Conservation (phyloP, 1,140 invertebrate species). For the Vollenhovia emeryi region DNA sequence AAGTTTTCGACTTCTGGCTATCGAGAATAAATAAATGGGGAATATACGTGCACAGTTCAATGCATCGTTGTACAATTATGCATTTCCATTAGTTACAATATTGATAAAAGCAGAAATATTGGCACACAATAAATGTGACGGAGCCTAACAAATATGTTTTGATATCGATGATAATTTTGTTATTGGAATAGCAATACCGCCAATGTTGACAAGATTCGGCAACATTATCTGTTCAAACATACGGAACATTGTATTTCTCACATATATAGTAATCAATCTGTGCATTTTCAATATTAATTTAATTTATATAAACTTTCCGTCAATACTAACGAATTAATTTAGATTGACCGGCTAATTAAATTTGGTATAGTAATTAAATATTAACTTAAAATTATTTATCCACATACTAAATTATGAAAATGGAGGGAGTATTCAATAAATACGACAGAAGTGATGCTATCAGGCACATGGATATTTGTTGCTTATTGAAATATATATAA, state of each 20-base stretch:
- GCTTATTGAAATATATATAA: background rate
- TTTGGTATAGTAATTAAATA: conserved; percentile 11
- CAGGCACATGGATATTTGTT: background rate
- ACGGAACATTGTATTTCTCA: background rate
- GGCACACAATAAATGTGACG: background rate
- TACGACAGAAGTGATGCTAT: background rate
- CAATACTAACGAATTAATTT: conserved; percentile 25
- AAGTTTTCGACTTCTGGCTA: background rate
- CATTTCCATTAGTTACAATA: background rate
- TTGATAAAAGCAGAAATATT: background rate
- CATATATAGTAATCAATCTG: background rate
- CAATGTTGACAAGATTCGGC: background rate
- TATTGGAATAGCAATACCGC: conserved; percentile 3
- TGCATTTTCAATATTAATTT: conserved; percentile 38
- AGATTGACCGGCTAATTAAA: background rate
- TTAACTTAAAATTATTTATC: background rate
- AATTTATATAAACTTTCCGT: conserved; percentile 11
- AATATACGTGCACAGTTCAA: background rate
- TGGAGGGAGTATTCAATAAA: conserved; percentile 11
- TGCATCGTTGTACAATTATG: too few relatives aligned
- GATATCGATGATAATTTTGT: background rate
- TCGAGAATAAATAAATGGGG: background rate
- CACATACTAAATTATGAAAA: background rate
- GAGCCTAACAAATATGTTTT: background rate
- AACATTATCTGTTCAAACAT: background rate